These are phyloP conservation scores for Paramacrobiotus metropolitanus DNA, from an alignment of 1,140 invertebrate species.

Conservation along the genomic window DNA sequence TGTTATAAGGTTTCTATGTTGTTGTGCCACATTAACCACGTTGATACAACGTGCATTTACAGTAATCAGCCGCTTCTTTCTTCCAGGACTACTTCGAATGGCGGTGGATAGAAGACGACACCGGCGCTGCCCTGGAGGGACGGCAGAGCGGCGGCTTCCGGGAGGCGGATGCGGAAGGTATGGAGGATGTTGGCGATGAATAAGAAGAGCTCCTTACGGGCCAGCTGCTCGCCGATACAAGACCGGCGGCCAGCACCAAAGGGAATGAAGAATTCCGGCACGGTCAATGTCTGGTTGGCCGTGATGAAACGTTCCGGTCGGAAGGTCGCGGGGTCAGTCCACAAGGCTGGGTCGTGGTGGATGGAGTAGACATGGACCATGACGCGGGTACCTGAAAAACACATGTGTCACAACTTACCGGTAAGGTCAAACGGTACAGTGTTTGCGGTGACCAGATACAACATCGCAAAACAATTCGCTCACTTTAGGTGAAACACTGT, in stretches of 20 bases:
- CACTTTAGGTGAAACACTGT: background rate
- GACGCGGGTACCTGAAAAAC: constrained; percentile 18
- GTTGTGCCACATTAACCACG: too few relatives aligned
- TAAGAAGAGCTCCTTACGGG: too few relatives aligned
- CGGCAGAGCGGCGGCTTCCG: background rate
- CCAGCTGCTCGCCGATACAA: constrained; percentile 65
- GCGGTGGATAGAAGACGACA: background rate
- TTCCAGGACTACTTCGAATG: background rate
- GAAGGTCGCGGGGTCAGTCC: constrained; percentile 23
- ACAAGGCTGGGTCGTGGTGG: constrained; percentile 21
- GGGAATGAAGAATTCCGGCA: constrained; percentile 46
- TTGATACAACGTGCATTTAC: too few relatives aligned
- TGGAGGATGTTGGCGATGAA: constrained; percentile 35
- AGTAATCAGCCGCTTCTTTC: too few relatives aligned
- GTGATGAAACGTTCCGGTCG: constrained; percentile 27
- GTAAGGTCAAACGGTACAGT: too few relatives aligned
- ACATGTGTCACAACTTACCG: too few relatives aligned
- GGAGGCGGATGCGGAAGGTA: constrained; percentile 23
- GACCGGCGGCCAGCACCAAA: constrained; percentile 68
- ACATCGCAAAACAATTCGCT: background rate
- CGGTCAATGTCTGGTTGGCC: constrained; percentile 35
- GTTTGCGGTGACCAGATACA: too few relatives aligned
- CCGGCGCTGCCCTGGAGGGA: background rate
- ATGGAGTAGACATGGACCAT: constrained; percentile 23
- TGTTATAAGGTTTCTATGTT: too few relatives aligned